Evolutionary conservation across 2,888 invertebrate species (phyloP), one percentile per base, ranked within the genome.

Genomic region (Nymphalis c-album): DNA sequence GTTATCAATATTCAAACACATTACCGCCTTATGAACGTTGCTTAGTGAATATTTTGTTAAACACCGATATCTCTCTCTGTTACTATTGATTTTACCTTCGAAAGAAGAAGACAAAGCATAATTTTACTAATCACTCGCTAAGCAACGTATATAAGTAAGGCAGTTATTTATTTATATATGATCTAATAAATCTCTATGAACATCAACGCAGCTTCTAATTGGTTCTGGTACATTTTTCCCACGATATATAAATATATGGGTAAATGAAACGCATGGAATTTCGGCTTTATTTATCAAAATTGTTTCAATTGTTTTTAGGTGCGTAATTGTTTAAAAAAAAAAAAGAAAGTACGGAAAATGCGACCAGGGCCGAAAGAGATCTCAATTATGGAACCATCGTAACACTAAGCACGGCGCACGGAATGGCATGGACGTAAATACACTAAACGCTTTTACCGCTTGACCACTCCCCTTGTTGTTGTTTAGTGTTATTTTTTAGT

Each of bases 291-390:
- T 67, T 71, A 70, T 74, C 82, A 80, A 86, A 84, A 83, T 83
- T 85, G 62, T 80, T 80, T 78, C 67, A 64, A 72, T 80, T 81
- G 73, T 82, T 87, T 90, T 83, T 90, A 90, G 89, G 90, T 87
- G 81, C 80, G 79, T 84, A 80, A 79, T 82, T 74, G 71, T 81
- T 73, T 79, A 78, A 81, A 53, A 78, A 77, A 22, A 22, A 75
- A 35, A 31, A n/a, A n/a, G n/a, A n/a, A 31, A 31, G 26, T 77
- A 77, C 77, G 83, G 82, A 89, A 90, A 90, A 90, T 88, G 88
- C 80, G 79, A 91, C 91, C 91, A 91, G 91, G 91, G 91, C 91
- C 91, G 91, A 91, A 91, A 91, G 91, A 91, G 90, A 91, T 86
- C 85, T 74, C 77, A 74, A 60, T 53, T 75, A 77, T 73, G 78